Evolutionary conservation across 2,113 vertebrate genomes (phyloP), one percentile per base, ranked within the genome.

Genomic region (Macheiramphus alcinus): DNA sequence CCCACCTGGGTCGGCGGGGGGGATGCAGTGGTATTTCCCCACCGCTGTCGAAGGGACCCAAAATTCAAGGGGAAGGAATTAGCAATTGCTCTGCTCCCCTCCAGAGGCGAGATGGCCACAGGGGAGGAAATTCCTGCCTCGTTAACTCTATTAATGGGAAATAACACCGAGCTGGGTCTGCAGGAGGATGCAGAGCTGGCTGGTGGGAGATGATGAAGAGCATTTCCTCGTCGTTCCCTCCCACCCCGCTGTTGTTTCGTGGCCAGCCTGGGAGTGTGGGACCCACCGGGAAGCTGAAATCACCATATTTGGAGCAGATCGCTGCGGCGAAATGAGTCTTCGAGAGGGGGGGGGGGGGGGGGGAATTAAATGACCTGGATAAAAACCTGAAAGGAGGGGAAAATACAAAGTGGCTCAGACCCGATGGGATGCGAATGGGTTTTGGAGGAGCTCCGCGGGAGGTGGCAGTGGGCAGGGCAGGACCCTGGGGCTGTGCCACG

Each of bases 401-500:
- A 71, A 86, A 29, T 0, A 31, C 52, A 2, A n/a, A 50, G 16
- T 1, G 19, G 25, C 55, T 83, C 25, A 4, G 23, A 8, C 23
- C 13, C 3, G 9, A 5, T 1, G 42, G 52, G 36, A 21, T 43
- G 84, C 4, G 48, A 17, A n/a, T 0, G 25, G n/a, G 21, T 4
- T 42, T 23, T 4, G 38, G 56, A 34, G 40, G 48, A 45, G 36
- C 43, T 4, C 6, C 5, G 2, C 20, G 65, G 80, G 79, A 55
- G 26, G 62, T 7, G 61, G 42, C 6, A 7, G 32, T 3, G 13
- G 23, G n/a, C n/a, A 26, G 61, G 29, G 26, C 65, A 27, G n/a
- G 34, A 59, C 99, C 97, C 98, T 99, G 97, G 99, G 99, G 94
- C 78, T 13, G 62, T 13, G 29, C 62, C 27, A 53, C 25, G 9